These are phyloP conservation scores for Anastrepha ludens DNA, from an alignment of 1,140 invertebrate species.

Conservation along the genomic window DNA sequence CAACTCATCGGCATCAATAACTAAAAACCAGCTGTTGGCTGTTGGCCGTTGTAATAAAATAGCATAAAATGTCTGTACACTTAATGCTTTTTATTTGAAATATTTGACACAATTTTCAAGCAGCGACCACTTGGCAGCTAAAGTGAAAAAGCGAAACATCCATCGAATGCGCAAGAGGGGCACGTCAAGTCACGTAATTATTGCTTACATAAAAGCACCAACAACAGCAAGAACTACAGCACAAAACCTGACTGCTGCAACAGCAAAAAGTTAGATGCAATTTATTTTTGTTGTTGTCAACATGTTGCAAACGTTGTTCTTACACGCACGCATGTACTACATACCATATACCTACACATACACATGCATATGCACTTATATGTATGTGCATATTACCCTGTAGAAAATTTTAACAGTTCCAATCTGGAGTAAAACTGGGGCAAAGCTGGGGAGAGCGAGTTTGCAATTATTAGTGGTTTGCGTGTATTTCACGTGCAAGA, in stretches of 20 bases:
- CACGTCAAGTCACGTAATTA: slow-evolving; percentile 51
- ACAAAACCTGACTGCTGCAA: slow-evolving; percentile 6
- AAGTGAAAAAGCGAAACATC: neutral
- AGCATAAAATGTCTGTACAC: neutral
- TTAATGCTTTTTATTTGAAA: slow-evolving; percentile 11
- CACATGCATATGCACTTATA: neutral
- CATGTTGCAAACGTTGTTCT: slow-evolving; percentile 62
- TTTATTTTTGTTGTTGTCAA: slow-evolving; percentile 59
- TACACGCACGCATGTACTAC: slow-evolving; percentile 53
- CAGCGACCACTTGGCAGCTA: slow-evolving; percentile 7
- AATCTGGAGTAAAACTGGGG: too few relatives aligned
- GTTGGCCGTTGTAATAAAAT: neutral
- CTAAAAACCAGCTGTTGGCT: too few relatives aligned
- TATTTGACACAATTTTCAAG: slow-evolving; percentile 39
- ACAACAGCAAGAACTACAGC: slow-evolving; percentile 5
- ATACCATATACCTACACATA: neutral
- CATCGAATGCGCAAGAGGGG: slow-evolving; percentile 6
- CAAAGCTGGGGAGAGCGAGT: too few relatives aligned
- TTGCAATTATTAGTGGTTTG: too few relatives aligned
- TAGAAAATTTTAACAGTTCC: neutral
- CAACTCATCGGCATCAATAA: too few relatives aligned
- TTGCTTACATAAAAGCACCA: slow-evolving; percentile 14
- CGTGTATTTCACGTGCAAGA: too few relatives aligned
- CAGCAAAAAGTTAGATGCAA: neutral
- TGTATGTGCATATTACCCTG: neutral